Evolutionary conservation across 2,888 invertebrate species (phyloP).

Genomic region (Melanostoma mellinum): DNA sequence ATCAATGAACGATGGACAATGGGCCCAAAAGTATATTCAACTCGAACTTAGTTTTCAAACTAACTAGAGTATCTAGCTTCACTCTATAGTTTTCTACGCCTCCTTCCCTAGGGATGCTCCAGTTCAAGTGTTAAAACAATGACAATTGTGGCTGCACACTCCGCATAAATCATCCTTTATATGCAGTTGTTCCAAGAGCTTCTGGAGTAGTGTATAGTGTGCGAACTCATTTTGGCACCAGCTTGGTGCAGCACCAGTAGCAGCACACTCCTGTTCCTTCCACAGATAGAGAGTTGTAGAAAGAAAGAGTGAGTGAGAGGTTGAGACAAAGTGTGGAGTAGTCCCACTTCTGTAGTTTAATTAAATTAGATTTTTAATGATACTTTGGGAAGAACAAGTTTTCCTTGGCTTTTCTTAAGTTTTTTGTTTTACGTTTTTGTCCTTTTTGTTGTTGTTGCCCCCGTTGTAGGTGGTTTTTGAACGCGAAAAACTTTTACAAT

Average conservation of each 20-base stretch:
- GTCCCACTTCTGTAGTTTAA: constrained; percentile 71
- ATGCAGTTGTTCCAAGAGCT: constrained; percentile 49
- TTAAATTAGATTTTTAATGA: constrained; percentile 73
- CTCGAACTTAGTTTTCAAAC: constrained; percentile 10
- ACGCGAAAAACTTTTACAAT: constrained; percentile 59
- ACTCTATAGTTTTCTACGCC: not conserved
- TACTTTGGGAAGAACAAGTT: constrained; percentile 65
- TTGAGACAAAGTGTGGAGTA: constrained; percentile 54
- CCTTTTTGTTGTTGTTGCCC: not conserved
- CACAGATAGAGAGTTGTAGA: constrained; percentile 1
- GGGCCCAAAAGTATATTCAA: constrained; percentile 40
- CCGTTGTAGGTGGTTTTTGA: constrained; percentile 38
- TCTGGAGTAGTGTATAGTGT: constrained; percentile 40
- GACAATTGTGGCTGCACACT: constrained; percentile 70
- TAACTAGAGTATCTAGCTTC: not conserved
- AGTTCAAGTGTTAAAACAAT: constrained; percentile 72
- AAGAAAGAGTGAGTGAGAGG: no score
- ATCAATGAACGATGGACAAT: constrained; percentile 47
- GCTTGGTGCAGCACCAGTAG: not conserved
- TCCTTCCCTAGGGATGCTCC: constrained; percentile 27
- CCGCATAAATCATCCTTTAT: constrained; percentile 70
- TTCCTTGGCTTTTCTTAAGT: constrained; percentile 18
- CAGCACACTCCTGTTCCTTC: constrained; percentile 14
- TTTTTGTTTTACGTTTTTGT: not conserved
- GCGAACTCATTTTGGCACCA: constrained; percentile 60